Percentiles rank a stretch among this genome's conserved stretches.
Evolutionary conservation across 2,888 invertebrate species (phyloP).

Genomic region (Aproaerema taeniolella): DNA sequence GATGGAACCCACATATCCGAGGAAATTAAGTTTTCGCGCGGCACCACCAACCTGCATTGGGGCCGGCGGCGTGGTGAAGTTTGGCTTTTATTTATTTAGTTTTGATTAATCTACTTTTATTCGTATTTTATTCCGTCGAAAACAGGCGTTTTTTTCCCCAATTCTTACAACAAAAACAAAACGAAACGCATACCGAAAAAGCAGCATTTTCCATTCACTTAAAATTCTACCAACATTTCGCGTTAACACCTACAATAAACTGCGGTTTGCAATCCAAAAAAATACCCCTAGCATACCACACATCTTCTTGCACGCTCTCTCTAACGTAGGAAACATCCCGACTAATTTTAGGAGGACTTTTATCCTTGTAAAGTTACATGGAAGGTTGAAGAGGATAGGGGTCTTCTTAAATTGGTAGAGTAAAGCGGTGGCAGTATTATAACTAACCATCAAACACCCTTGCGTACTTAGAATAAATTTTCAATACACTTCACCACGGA

Average conservation of each 20-base stretch:
- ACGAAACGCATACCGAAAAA: no score
- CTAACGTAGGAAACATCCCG: constrained; percentile 31
- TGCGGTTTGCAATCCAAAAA: constrained; percentile 59
- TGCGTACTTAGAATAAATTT: constrained; percentile 73
- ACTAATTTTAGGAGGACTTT: constrained; percentile 32
- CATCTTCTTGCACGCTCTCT: constrained; percentile 51
- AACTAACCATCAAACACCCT: constrained; percentile 64
- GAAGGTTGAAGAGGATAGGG: no score
- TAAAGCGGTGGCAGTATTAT: constrained; percentile 48
- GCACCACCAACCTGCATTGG: no score
- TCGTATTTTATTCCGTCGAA: no score
- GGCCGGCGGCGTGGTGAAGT: no score
- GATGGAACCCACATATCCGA: no score
- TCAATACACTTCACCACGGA: constrained; percentile 59
- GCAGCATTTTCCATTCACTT: constrained; percentile 13
- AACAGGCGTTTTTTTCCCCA: no score
- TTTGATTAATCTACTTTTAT: no score
- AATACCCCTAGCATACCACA: constrained; percentile 54
- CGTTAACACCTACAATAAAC: constrained; percentile 61
- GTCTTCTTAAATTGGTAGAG: constrained; percentile 34
- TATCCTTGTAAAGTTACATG: no score
- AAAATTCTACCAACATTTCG: constrained; percentile 45
- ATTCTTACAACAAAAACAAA: no score
- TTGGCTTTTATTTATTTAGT: no score
- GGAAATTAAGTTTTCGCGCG: no score